Evolutionary conservation across 2,113 vertebrate genomes (phyloP), one percentile per base, ranked within the genome.

Genomic region (Tragulus kanchil): DNA sequence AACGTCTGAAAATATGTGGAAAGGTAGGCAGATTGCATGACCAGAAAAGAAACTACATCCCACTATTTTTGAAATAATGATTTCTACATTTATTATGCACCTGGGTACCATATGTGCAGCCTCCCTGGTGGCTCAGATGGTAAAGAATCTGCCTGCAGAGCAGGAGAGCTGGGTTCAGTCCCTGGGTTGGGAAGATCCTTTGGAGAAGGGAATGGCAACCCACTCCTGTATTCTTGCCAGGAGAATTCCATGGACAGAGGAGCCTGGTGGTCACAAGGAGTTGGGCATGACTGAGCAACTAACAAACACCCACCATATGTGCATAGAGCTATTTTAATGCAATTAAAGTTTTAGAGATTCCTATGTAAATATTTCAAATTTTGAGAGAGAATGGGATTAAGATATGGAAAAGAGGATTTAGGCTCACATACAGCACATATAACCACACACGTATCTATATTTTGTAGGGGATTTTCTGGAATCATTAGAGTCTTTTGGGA

Each of bases 261-360:
- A 36, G 36, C 36, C 36, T 36, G 36, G 36, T 36, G 36, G 36
- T 36, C 36, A 36, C 36, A 36, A 36, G 36, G 36, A 36, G 36
- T 36, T 36, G 36, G 36, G 36, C 36, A 36, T 36, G 36, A 36
- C 36, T 36, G 36, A 36, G 36, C 36, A 36, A 36, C 36, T 36
- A 36, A 36, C 36, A 36, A 36, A 36, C 36, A 36, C 36, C 36
- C 36, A 91, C 96, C 96, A 98, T 28, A 77, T 97, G 97, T 97
- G 92, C 62, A 13, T 96, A 97, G 97, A 98, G 97, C 90, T 83
- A 95, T 95, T 97, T 97, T 98, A 97, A 98, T 97, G 98, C 97
- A 97, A 97, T 95, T 95, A 61, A 94, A 93, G 79, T 94, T 95
- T 95, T 93, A 97, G 89, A 93, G 86, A 97, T 77, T 97, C 73